Conservation (phyloP, 1,140 invertebrate species). For the Euwallacea fornicatus region DNA sequence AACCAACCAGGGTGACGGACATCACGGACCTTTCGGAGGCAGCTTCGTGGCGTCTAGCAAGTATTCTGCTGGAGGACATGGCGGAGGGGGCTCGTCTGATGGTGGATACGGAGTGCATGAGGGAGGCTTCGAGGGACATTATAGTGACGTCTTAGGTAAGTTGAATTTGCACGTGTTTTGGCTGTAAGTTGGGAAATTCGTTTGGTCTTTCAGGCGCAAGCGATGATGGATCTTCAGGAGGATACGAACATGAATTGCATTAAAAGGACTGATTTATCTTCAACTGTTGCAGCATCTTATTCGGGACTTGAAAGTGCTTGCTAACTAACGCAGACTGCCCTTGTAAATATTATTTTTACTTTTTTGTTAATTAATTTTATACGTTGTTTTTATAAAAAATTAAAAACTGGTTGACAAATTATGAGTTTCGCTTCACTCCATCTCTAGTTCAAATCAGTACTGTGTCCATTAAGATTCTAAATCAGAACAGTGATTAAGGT, state of each 20-base stretch:
- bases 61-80: constrained; percentile 44
- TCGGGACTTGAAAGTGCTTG: background rate
- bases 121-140: constrained; percentile 40
- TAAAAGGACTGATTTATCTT: too few species aligned
- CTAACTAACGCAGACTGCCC: constrained; percentile 13
- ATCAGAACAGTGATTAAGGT: background rate
- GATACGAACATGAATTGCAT: constrained; percentile 16
- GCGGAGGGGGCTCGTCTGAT: constrained; percentile 28
- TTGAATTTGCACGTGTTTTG: background rate
- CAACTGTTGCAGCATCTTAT: too few species aligned
- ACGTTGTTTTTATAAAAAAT: constrained; percentile 5
- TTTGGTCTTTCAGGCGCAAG: constrained; percentile 24
- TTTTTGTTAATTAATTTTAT: constrained; percentile 35
- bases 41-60: constrained; percentile 45
- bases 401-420: background rate
- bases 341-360: constrained; percentile 35
- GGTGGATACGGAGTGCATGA: constrained; percentile 33
- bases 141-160: constrained; percentile 42
- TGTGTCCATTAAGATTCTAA: background rate
- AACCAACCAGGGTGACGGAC: constrained; percentile 40
- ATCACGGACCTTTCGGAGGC: constrained; percentile 43
- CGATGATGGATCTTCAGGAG: constrained; percentile 24
- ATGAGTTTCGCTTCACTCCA: too few species aligned
- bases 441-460: background rate
- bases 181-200: background rate